Percentiles rank a stretch among this genome's conserved stretches.
These are phyloP conservation scores for Anarrhichthys ocellatus DNA, from an alignment of 2,113 vertebrate species.

Conservation along the genomic window DNA sequence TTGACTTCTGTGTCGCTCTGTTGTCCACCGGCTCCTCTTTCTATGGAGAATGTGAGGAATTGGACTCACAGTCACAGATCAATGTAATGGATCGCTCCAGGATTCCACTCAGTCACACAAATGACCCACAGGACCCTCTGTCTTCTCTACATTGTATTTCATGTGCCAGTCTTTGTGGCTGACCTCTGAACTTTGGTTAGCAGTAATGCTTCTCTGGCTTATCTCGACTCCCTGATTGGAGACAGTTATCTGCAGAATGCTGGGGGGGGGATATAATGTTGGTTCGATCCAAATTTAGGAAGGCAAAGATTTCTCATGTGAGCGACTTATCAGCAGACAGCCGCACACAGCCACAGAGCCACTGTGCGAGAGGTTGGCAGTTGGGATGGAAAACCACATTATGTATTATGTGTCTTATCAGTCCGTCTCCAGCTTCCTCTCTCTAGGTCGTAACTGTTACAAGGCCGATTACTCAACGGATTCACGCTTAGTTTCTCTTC, in stretches of 20 bases:
- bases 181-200: conserved; percentile 16
- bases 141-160: background rate
- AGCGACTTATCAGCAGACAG: conserved; percentile 19
- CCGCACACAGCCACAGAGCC: conserved; percentile 13
- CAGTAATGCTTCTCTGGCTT: conserved; percentile 1
- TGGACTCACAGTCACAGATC: conserved; percentile 38
- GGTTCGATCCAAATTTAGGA: conserved; percentile 36
- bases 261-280: background rate
- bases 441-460: background rate
- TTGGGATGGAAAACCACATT: conserved; percentile 44
- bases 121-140: background rate
- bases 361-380: conserved; percentile 9
- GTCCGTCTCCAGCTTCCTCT: conserved; percentile 59
- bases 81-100: conserved; percentile 45
- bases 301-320: conserved; percentile 34
- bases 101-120: conserved; percentile 16
- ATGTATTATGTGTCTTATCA: conserved; percentile 46
- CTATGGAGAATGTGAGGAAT: background rate
- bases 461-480: conserved; percentile 4
- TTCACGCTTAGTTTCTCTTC: conserved; percentile 4
- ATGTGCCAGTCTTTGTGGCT: background rate
- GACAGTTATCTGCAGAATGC: conserved; percentile 44
- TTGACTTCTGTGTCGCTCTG: conserved; percentile 8
- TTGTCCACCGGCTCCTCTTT: conserved; percentile 8
- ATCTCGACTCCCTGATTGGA: conserved; percentile 4